Base-by-base conservation (phyloP, 2,797 vertebrate species). In the Poeciliopsis gracilis region DNA sequence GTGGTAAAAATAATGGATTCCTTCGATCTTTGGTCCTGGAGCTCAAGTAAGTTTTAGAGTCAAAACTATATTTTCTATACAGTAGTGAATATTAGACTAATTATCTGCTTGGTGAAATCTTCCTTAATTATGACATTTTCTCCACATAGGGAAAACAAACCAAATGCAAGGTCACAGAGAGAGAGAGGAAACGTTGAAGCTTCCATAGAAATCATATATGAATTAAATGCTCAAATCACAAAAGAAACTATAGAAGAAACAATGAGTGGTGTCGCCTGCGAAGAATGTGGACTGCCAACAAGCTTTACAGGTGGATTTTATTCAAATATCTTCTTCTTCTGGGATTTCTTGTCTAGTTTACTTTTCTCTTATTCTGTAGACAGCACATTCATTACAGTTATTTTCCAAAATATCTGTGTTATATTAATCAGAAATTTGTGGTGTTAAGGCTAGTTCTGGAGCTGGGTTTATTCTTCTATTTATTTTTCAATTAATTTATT, bases 181-280 rank as follows among this genome's bases (percentile, higher is more conserved):
- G 11, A 45, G 12, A 1, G 1, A 13, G 43, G 43, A 45, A 2
- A 41, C 1, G 38, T 41, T 38, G 36, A 38, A 5, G 33, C 33
- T 3, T 25, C 30, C 46, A 51, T 94, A 3, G 70, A 93, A 4
- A 82, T 92, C 25, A 2, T 73, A 18, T 95, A 86, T 59, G 0
- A 0, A 0, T 0, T 1, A 55, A 2, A 0, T 25, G 33, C 33
- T 36, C 33, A 36, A 36, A 36, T 36, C 33, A 36, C 33, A 36
- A 1, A 36, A 3, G 3, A 36, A 3, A 36, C 33, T 36, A 3
- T 36, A 36, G 0, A 0, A 0, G 0, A 0, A 0, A 0, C 0
- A 0, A 11, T 78, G 1, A 0, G 0, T 0, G 0, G 0, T 0
- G 16, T 0, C 0, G 0, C 0, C 0, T 72, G 51, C 28, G 0